These are phyloP conservation scores for Drosophila lacertosa DNA, from an alignment of 1,140 invertebrate genomes.

Conservation along the genomic window DNA sequence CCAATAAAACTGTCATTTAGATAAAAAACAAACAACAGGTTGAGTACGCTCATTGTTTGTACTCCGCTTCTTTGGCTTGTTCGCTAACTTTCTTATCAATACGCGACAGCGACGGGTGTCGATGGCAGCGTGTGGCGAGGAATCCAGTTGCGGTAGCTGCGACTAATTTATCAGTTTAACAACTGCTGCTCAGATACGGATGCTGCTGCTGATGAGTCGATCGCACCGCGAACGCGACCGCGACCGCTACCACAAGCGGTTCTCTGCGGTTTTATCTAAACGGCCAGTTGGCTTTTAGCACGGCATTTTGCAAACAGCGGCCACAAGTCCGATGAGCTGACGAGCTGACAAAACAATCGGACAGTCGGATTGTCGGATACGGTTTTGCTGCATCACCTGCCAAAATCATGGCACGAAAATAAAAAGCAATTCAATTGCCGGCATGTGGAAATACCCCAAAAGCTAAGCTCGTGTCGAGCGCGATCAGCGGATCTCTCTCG, in stretches of 20 bases:
- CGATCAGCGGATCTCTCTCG: neutral
- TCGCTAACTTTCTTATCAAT: too few species aligned
- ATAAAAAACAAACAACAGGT: too few species aligned
- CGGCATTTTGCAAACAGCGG: neutral
- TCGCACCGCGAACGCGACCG: too few species aligned
- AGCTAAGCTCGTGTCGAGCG: slow-evolving; percentile 5
- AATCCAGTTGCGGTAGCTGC: too few species aligned
- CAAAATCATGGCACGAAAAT: slow-evolving; percentile 30
- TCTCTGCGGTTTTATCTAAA: slow-evolving; percentile 17
- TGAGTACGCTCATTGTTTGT: too few species aligned
- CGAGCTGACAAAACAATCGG: neutral
- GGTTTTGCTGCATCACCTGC: slow-evolving; percentile 11
- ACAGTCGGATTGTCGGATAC: neutral
- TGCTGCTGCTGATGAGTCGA: slow-evolving; percentile 10
- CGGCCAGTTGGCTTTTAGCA: slow-evolving; percentile 28
- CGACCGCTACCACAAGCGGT: too few species aligned
- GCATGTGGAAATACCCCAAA: slow-evolving; percentile 34
- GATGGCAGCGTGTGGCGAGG: too few species aligned
- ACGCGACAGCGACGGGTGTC: too few species aligned
- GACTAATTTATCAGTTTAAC: too few species aligned
- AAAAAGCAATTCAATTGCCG: slow-evolving; percentile 15
- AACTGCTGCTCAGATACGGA: neutral
- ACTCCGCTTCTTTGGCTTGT: too few species aligned
- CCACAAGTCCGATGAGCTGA: neutral
- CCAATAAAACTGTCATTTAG: too few species aligned